phyloP scores from a whole-genome alignment of 1,140 invertebrate genomes.

The Nephotettix cincticeps region DNA sequence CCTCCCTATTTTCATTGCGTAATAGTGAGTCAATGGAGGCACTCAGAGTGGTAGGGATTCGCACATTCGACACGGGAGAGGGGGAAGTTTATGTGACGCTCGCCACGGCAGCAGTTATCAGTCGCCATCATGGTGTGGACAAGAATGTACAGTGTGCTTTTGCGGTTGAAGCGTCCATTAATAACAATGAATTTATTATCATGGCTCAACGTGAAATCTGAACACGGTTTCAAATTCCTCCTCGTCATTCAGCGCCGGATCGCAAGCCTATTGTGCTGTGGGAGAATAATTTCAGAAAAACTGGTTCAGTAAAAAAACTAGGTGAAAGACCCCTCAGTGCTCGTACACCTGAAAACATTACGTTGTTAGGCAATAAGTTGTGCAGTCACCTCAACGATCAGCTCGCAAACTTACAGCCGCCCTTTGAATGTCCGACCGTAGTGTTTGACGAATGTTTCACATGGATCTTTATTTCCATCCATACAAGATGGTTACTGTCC shows the following conservation, averaged over 20 bases:
- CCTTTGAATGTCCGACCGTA: constrained; percentile 25
- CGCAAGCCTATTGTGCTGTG: constrained; percentile 13
- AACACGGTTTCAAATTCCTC: no score
- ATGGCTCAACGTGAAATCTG: no score
- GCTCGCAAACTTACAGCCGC: no score
- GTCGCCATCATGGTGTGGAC: not conserved
- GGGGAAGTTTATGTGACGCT: not conserved
- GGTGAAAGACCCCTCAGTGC: no score
- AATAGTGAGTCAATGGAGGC: not conserved
- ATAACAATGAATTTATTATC: constrained; percentile 15
- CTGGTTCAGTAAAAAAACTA: constrained; percentile 17
- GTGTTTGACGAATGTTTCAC: constrained; percentile 25
- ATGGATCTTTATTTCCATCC: constrained; percentile 27
- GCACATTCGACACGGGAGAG: not conserved
- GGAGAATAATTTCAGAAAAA: constrained; percentile 5
- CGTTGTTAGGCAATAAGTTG: no score
- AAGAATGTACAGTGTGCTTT: not conserved
- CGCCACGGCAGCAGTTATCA: not conserved
- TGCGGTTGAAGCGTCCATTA: no score
- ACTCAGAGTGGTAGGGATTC: not conserved
- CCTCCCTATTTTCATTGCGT: no score
- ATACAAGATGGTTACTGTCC: no score
- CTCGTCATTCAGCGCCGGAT: no score
- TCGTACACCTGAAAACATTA: no score
- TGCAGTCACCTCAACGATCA: no score